These are phyloP conservation scores for Drosophila colorata DNA, from an alignment of 2,888 invertebrate genomes.

Conservation along the genomic window DNA sequence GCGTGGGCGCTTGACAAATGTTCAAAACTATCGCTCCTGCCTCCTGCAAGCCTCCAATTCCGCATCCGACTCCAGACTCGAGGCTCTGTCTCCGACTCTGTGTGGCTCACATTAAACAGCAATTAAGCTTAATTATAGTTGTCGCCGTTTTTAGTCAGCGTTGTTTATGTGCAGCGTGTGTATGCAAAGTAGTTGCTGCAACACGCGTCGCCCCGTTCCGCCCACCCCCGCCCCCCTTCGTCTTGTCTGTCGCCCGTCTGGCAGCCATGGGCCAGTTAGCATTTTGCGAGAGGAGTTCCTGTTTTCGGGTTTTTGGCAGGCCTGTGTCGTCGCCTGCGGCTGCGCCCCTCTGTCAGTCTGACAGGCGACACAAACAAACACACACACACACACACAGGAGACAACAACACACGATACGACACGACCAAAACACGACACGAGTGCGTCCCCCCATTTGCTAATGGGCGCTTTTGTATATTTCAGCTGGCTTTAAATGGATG, in stretches of 20 bases:
- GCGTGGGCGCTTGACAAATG: conserved; percentile 56
- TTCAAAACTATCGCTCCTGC: conserved; percentile 24
- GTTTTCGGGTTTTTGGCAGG: conserved; percentile 50
- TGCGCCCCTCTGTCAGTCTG: conserved; percentile 51
- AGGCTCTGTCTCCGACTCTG: background rate
- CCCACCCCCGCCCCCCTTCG: background rate
- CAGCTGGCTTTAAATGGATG: conserved; percentile 71
- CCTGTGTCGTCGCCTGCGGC: conserved; percentile 39
- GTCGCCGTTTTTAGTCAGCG: conserved; percentile 77
- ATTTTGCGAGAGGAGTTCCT: conserved; percentile 67
- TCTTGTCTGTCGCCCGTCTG: conserved; percentile 20
- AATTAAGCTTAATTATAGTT: conserved; percentile 81
- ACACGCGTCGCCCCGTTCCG: conserved; percentile 40
- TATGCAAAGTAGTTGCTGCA: conserved; percentile 72
- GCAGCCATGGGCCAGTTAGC: conserved; percentile 64
- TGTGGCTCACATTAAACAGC: conserved; percentile 75
- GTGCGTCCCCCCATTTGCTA: conserved; percentile 66
- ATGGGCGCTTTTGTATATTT: conserved; percentile 73
- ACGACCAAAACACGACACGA: conserved; percentile 64
- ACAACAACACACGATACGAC: conserved; percentile 49
- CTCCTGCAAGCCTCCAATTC: conserved; percentile 1
- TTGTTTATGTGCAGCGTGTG: conserved; percentile 73
- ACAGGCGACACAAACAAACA: conserved; percentile 50
- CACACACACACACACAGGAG: conserved; percentile 24
- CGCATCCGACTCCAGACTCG: conserved; percentile 4